These are phyloP conservation scores for Eubasilissa splendida DNA, from an alignment of 2,888 invertebrate species.

Conservation along the genomic window DNA sequence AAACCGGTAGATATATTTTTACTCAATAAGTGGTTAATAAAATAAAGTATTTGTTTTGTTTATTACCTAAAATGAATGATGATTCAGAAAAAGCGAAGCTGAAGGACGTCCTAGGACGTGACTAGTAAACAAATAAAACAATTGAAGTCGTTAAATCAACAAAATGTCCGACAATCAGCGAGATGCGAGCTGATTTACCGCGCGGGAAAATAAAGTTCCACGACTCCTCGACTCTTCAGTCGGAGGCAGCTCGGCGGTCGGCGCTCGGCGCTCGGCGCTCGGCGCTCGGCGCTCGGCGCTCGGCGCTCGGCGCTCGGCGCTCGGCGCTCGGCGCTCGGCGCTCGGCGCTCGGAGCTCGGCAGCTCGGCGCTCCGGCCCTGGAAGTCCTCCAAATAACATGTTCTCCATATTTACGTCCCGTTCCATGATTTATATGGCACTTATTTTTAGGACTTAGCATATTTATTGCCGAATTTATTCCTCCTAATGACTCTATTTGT, in stretches of 20 bases:
- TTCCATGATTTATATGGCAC: constrained; percentile 59
- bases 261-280: no score
- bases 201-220: constrained; percentile 14
- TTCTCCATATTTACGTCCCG: constrained; percentile 57
- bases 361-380: constrained; percentile 23
- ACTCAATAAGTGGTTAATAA: no score
- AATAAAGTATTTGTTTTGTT: no score
- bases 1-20: no score
- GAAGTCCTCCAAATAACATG: constrained; percentile 57
- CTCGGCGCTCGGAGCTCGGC: no score
- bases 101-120: no score
- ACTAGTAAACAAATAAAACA: constrained; percentile 16
- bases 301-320: no score
- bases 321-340: no score
- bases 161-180: constrained; percentile 35
- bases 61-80: no score
- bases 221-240: neutral
- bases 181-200: constrained; percentile 29
- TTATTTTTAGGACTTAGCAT: constrained; percentile 59
- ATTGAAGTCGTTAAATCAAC: constrained; percentile 29
- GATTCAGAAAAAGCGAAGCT: no score
- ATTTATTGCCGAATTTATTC: constrained; percentile 60
- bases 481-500: constrained; percentile 57
- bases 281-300: no score
- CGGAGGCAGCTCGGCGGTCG: no score